Percentiles rank a stretch among this genome's conserved stretches.
phyloP scores from a whole-genome alignment of 92 coral and sea anemone genomes.

The Plumapathes pennacea region DNA sequence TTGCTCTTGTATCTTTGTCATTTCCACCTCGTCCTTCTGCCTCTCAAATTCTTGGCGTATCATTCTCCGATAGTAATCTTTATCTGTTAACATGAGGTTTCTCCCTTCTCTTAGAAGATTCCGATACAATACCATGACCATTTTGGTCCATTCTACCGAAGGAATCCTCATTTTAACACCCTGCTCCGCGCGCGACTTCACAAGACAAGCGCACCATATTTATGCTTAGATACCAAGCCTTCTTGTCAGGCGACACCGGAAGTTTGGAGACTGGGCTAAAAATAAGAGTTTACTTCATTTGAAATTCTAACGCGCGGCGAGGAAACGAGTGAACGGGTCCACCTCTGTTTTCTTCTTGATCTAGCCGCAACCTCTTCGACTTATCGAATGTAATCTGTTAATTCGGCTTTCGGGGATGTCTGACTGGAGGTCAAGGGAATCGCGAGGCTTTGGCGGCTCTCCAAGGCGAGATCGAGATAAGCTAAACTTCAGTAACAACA shows the following conservation, averaged over 20 bases:
- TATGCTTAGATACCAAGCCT: no score
- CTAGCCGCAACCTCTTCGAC: no score
- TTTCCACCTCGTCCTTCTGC: conserved; percentile 81
- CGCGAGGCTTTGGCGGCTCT: background rate
- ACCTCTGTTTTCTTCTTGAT: no score
- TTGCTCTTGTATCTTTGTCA: conserved; percentile 61
- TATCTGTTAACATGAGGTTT: conserved; percentile 55
- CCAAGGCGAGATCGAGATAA: background rate
- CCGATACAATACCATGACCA: conserved; percentile 60
- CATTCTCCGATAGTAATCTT: conserved; percentile 61
- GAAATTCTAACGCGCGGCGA: no score
- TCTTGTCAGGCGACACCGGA: no score
- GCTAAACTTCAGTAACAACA: background rate
- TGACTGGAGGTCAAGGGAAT: background rate
- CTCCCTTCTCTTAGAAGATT: conserved; percentile 65
- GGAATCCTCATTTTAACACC: conserved; percentile 84
- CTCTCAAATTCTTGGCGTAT: conserved; percentile 72
- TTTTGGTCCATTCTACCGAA: conserved; percentile 64
- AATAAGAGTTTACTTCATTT: no score
- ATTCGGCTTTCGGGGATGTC: no score
- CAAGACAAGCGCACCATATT: no score
- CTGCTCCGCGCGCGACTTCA: no score
- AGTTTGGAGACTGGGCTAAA: no score
- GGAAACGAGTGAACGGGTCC: no score
- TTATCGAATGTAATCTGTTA: no score